Conservation (phyloP, 2,888 invertebrate species). For the Melipona bicolor region DNA sequence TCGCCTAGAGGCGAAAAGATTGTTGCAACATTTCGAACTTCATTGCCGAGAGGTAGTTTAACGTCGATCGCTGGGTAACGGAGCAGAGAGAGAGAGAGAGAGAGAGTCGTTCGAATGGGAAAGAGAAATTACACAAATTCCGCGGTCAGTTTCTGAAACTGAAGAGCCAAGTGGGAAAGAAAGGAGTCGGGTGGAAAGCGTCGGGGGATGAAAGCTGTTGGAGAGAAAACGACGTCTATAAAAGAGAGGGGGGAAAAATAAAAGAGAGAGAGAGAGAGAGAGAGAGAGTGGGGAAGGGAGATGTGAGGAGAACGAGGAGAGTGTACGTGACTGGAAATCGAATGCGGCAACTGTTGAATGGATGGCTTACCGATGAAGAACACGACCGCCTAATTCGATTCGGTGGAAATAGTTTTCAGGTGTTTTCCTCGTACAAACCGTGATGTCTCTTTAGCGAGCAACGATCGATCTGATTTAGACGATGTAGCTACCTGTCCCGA, state of each 20-base stretch:
- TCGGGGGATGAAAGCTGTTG: conserved; percentile 1
- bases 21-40: too few relatives aligned
- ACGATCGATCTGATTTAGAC: conserved; percentile 38
- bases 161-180: not conserved
- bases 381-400: conserved; percentile 79
- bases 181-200: not conserved
- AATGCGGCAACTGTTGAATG: conserved; percentile 78
- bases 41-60: not conserved
- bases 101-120: not conserved
- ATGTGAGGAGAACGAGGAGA: conserved; percentile 25
- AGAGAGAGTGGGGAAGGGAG: too few relatives aligned
- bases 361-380: conserved; percentile 75
- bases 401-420: conserved; percentile 72
- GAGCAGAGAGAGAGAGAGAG: too few relatives aligned
- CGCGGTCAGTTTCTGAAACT: not conserved
- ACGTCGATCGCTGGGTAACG: not conserved
- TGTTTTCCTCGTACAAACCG: conserved; percentile 45
- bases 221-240: conserved; percentile 22
- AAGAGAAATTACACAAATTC: conserved; percentile 5
- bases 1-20: not conserved
- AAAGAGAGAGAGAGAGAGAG: not conserved
- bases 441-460: conserved; percentile 51
- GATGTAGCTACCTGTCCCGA: conserved; percentile 35
- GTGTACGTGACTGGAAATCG: conserved; percentile 75
- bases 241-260: not conserved